Conservation (phyloP, 2,113 vertebrate genomes). For the Phodopus roborovskii region DNA sequence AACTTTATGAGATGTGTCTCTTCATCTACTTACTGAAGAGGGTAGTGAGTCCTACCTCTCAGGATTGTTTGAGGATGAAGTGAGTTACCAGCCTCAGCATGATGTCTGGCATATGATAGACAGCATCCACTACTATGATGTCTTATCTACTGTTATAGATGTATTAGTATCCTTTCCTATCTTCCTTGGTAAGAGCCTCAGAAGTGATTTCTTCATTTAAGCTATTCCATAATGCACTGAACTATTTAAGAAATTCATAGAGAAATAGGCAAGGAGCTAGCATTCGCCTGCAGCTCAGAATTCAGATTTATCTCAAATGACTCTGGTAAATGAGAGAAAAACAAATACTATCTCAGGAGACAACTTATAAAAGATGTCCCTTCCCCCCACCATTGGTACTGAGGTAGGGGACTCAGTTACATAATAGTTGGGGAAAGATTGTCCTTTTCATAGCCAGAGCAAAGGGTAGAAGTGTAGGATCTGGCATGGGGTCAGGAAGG, state of each 20-base stretch:
- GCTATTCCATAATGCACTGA: not conserved
- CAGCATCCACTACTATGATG: not conserved
- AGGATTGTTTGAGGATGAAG: not conserved
- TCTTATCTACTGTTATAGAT: not conserved
- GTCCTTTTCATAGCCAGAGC: slow-evolving; percentile 36
- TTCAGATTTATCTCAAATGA: slow-evolving; percentile 31
- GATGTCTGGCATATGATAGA: not conserved
- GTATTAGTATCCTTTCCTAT: fast-evolving
- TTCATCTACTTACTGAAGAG: not conserved
- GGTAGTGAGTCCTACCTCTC: not conserved
- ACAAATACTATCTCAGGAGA: not conserved
- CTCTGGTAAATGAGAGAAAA: slow-evolving; percentile 2
- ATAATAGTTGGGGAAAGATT: not conserved
- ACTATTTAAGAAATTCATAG: not conserved
- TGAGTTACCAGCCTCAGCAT: not conserved
- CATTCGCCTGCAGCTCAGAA: slow-evolving; percentile 35
- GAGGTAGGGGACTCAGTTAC: not conserved
- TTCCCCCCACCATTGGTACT: not conserved
- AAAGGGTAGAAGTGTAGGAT: slow-evolving; percentile 27
- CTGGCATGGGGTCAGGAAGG: not conserved
- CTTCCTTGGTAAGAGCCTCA: not conserved
- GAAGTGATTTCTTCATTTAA: not conserved
- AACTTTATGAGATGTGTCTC: not conserved
- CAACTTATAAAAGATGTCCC: not conserved
- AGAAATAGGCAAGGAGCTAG: not conserved